A percentile compares a stretch with the other conserved stretches of the same genome.
phyloP scores from a whole-genome alignment of 2,113 vertebrate species.

The Lipophrys pholis region DNA sequence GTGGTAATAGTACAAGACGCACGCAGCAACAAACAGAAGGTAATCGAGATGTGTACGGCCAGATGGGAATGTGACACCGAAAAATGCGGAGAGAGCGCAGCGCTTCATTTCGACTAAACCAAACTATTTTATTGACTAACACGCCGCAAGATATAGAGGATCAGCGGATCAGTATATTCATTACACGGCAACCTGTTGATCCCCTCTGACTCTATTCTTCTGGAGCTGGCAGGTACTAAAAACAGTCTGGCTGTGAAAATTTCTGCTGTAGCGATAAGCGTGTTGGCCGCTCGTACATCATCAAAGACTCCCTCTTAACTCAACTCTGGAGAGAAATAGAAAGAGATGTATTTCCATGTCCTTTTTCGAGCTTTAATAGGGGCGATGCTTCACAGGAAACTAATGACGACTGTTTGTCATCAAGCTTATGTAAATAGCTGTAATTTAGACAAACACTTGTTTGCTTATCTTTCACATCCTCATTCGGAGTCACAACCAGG shows the following conservation, averaged over 20 bases:
- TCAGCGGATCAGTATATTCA: background rate
- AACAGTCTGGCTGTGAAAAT: background rate
- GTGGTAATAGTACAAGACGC: background rate
- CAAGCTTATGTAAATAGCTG: too few relatives aligned
- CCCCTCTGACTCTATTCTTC: background rate
- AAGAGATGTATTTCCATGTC: background rate
- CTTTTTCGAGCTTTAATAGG: too few relatives aligned
- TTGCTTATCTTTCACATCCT: too few relatives aligned
- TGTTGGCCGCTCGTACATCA: constrained; percentile 2
- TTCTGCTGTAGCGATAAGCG: background rate
- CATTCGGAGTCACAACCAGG: too few relatives aligned
- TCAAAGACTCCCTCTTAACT: constrained; percentile 4
- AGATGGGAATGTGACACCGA: background rate
- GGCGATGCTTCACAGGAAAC: too few relatives aligned
- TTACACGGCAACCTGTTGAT: constrained; percentile 1
- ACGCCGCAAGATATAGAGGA: background rate
- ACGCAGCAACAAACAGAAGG: background rate
- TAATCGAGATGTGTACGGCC: background rate
- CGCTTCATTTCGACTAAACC: background rate
- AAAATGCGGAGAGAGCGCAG: background rate
- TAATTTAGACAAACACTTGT: too few relatives aligned
- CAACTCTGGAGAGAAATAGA: background rate
- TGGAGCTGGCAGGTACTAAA: constrained; percentile 3
- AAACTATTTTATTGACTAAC: constrained; percentile 13
- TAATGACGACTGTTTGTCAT: too few relatives aligned